These are phyloP conservation scores for Ammodytes dubius DNA, from an alignment of 2,113 vertebrate genomes.

Conservation along the genomic window DNA sequence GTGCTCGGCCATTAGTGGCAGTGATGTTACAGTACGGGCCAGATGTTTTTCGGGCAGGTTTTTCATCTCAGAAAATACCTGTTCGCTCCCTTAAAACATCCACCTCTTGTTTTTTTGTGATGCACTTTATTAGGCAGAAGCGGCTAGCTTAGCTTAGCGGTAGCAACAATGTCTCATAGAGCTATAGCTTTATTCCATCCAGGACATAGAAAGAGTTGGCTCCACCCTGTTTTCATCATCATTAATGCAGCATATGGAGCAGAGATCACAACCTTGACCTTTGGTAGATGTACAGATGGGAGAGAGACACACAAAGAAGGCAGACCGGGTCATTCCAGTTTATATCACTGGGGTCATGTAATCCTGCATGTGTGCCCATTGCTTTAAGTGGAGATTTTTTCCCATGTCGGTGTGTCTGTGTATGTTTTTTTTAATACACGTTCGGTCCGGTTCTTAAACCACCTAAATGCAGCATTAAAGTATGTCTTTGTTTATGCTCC, in stretches of 20 bases:
- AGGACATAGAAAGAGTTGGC: neutral
- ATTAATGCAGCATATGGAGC: slow-evolving; percentile 7
- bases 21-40: neutral
- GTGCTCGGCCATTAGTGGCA: neutral
- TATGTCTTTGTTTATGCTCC: slow-evolving; percentile 46
- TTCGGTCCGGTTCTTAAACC: slow-evolving; percentile 1
- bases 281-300: neutral
- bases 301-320: neutral
- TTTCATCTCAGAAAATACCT: neutral
- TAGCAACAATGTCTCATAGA: slow-evolving; percentile 8
- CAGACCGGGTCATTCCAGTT: neutral
- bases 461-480: slow-evolving; percentile 30
- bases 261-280: slow-evolving; percentile 14
- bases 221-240: slow-evolving; percentile 17
- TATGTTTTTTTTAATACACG: slow-evolving; percentile 22
- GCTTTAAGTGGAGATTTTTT: neutral
- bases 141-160: neutral
- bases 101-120: neutral
- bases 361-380: neutral
- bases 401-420: neutral
- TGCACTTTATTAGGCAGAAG: neutral
- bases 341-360: neutral
- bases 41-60: neutral
- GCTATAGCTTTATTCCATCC: slow-evolving; percentile 19
- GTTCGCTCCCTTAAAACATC: neutral